A percentile compares a stretch with the other conserved stretches of the same genome.
These are phyloP conservation scores for Ataeniobius toweri DNA, from an alignment of 2,797 vertebrate genomes.

Conservation along the genomic window DNA sequence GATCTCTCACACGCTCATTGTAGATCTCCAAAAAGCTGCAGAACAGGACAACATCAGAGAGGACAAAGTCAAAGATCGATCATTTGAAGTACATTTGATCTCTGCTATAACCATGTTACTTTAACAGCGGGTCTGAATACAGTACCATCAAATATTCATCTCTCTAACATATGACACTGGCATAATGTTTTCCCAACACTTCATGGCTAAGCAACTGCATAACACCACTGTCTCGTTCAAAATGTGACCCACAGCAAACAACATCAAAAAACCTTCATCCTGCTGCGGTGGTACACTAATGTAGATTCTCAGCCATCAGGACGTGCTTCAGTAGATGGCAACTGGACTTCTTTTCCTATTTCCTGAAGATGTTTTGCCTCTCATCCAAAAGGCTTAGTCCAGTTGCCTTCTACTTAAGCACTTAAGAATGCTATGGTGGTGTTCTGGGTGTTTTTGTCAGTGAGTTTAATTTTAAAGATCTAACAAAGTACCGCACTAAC, in stretches of 20 bases:
- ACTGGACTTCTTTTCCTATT: too few species aligned
- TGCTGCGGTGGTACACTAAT: too few species aligned
- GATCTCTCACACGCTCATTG: conserved; percentile 93
- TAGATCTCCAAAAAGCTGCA: conserved; percentile 97
- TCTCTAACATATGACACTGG: background rate
- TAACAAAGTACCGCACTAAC: background rate
- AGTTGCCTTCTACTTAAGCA: background rate
- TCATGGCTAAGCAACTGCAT: background rate
- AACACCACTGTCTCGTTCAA: background rate
- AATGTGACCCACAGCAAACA: background rate
- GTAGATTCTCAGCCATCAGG: too few species aligned
- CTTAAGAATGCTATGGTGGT: background rate
- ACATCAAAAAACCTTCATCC: background rate
- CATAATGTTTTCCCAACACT: background rate
- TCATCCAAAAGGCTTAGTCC: too few species aligned
- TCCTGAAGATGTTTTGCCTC: too few species aligned
- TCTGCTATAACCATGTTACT: background rate
- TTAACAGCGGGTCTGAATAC: background rate
- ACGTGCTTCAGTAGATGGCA: too few species aligned
- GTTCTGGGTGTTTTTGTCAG: background rate
- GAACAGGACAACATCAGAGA: background rate
- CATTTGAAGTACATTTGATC: background rate
- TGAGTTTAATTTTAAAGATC: conserved; percentile 15
- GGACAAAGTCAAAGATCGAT: background rate
- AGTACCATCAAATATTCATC: background rate